Conservation (phyloP, 2,888 invertebrate genomes). For the Rhamphomyia laevipes region DNA sequence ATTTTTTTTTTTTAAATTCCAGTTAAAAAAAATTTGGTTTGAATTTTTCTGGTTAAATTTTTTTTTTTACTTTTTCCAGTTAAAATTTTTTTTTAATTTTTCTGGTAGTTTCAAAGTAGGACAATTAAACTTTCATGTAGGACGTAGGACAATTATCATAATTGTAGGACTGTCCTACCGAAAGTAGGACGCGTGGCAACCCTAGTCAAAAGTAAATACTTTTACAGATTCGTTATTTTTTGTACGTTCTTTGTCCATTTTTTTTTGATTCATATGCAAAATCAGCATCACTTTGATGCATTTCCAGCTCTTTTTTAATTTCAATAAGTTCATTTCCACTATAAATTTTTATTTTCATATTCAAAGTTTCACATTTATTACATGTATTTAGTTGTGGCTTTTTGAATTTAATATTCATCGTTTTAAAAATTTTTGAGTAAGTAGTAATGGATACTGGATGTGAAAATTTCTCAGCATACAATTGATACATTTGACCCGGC, state of each 20-base stretch:
- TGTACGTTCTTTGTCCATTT: neutral
- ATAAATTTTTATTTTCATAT: neutral
- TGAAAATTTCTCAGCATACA: constrained; percentile 5
- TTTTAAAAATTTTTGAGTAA: neutral
- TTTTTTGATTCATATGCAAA: constrained; percentile 4
- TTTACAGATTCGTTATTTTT: constrained; percentile 1
- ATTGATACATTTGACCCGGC: constrained; percentile 6
- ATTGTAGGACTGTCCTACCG: constrained; percentile 1
- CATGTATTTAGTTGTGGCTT: neutral
- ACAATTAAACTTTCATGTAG: no score
- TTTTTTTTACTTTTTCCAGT: no score
- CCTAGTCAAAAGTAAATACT: constrained; percentile 4
- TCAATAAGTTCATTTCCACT: neutral
- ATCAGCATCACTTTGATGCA: constrained; percentile 2
- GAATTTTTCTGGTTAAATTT: no score
- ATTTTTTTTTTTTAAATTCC: no score
- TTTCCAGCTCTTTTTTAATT: constrained; percentile 1
- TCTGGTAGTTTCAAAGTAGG: no score
- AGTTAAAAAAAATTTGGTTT: no score
- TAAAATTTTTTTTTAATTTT: no score
- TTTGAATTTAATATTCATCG: neutral
- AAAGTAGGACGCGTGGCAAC: neutral
- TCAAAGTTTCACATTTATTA: neutral
- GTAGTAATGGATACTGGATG: neutral
- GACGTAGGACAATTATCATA: neutral